Percentiles rank a stretch among this genome's conserved stretches.
Conservation (phyloP, 2,888 invertebrate genomes). For the Nemoura dubitans region DNA sequence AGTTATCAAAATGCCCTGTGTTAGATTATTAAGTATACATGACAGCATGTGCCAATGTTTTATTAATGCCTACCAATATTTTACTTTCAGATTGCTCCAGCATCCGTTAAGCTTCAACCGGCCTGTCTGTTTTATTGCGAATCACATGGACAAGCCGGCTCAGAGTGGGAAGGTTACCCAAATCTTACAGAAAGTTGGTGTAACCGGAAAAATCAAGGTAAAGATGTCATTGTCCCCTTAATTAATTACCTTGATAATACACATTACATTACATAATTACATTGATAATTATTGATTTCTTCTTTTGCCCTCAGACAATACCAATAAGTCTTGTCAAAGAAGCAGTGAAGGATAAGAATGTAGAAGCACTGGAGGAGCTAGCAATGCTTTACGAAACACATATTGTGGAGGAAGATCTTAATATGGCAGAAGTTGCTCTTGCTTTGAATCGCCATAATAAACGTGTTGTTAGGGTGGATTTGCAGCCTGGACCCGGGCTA, state of each 20-base stretch:
- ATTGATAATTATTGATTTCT: too few relatives aligned
- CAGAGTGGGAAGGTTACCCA: slow-evolving; percentile 18
- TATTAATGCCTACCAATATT: too few relatives aligned
- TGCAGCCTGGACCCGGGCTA: neutral
- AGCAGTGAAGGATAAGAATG: neutral
- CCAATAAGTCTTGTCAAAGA: neutral
- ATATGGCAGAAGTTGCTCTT: neutral
- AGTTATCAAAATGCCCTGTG: too few relatives aligned
- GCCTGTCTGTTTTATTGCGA: neutral
- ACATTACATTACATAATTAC: too few relatives aligned
- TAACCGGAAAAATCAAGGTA: neutral
- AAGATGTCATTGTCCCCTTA: neutral
- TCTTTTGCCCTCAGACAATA: too few relatives aligned
- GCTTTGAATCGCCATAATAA: neutral
- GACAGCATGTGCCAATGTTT: too few relatives aligned
- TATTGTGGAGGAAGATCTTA: neutral
- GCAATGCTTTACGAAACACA: neutral
- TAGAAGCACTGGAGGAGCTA: neutral
- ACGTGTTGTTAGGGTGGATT: neutral
- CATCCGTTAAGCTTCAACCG: neutral
- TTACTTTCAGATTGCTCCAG: neutral
- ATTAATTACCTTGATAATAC: too few relatives aligned
- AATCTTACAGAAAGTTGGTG: neutral
- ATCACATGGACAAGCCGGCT: neutral
- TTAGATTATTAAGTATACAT: too few relatives aligned